phyloP scores from a whole-genome alignment of 2,113 vertebrate species.

The Corythornis vintsioides region DNA sequence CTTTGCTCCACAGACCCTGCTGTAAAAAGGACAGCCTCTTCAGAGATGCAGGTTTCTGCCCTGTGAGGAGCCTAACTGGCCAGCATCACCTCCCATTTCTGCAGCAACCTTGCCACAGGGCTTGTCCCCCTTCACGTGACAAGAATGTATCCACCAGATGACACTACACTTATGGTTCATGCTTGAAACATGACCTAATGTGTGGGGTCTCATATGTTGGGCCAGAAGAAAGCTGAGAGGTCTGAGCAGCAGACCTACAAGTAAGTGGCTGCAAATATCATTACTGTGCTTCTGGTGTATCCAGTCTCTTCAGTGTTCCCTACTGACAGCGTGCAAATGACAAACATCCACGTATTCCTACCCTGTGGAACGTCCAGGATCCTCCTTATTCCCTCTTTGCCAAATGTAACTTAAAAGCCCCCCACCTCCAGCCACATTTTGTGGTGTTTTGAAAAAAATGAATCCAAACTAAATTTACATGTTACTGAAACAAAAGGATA shows the following conservation, averaged over 20 bases:
- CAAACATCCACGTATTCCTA: neutral
- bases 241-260: neutral
- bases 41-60: neutral
- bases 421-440: neutral
- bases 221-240: slow-evolving; percentile 15
- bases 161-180: neutral
- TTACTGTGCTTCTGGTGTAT: neutral
- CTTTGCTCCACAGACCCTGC: neutral
- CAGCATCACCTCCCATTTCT: neutral
- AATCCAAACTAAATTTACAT: slow-evolving; percentile 31
- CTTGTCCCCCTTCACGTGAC: neutral
- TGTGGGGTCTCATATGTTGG: neutral
- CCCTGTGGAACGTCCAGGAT: neutral
- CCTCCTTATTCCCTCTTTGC: neutral
- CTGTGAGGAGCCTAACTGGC: neutral
- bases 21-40: neutral
- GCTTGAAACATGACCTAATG: neutral
- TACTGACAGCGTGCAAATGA: neutral
- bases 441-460: neutral
- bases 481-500: neutral
- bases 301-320: neutral
- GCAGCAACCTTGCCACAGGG: neutral
- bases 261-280: neutral
- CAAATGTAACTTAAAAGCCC: neutral
- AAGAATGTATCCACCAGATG: neutral